Evolutionary conservation across 1,140 invertebrate genomes (phyloP).

Genomic region (Harpegnathos saltator): DNA sequence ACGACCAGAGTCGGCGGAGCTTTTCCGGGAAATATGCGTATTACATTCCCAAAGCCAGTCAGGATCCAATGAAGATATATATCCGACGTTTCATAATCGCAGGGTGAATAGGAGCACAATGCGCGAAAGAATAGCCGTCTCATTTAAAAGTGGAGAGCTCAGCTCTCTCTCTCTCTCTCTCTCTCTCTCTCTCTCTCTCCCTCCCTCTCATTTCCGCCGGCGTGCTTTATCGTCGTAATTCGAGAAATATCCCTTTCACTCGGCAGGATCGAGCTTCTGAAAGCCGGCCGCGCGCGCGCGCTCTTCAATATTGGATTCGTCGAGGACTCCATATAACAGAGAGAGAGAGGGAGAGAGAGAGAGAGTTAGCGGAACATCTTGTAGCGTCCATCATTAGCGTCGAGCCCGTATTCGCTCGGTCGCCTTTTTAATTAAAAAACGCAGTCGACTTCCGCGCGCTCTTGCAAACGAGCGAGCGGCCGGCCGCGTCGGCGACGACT

Average conservation of each 20-base stretch:
- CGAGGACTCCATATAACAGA: constrained; percentile 14
- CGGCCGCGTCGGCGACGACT: background rate
- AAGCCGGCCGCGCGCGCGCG: background rate
- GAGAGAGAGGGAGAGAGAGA: too few species aligned
- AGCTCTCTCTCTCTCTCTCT: too few species aligned
- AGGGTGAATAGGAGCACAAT: background rate
- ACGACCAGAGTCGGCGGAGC: too few species aligned
- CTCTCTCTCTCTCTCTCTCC: too few species aligned
- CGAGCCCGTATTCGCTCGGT: background rate
- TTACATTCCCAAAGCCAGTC: constrained; percentile 1
- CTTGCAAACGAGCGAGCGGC: too few species aligned
- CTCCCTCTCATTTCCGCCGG: too few species aligned
- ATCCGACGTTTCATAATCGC: background rate
- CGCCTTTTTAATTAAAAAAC: constrained; percentile 21
- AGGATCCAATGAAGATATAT: background rate
- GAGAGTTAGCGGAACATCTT: constrained; percentile 13
- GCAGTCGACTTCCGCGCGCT: background rate
- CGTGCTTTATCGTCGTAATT: background rate
- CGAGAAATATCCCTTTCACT: background rate
- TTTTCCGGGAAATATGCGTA: too few species aligned
- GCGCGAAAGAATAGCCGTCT: constrained; percentile 19
- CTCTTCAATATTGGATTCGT: constrained; percentile 25
- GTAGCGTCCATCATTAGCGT: constrained; percentile 2
- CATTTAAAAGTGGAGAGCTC: constrained; percentile 14
- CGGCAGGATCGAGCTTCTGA: background rate